phyloP scores from a whole-genome alignment of 2,113 vertebrate genomes.

The Sminthopsis crassicaudata region DNA sequence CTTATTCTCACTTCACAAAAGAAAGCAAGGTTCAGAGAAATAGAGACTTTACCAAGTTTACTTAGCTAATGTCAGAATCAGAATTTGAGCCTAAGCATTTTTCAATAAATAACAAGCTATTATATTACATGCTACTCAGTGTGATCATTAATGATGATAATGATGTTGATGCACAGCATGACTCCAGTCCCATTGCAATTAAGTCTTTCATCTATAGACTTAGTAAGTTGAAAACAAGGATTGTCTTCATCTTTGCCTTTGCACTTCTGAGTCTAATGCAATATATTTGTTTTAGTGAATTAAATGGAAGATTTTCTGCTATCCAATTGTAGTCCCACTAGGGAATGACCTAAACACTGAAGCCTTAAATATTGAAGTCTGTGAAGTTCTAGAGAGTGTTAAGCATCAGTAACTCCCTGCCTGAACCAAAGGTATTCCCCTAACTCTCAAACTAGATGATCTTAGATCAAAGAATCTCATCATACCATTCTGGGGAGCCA shows the following conservation, averaged over 20 bases:
- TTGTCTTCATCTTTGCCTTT: neutral
- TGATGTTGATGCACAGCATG: neutral
- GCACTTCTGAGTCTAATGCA: neutral
- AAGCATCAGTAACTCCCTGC: neutral
- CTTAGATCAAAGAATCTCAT: neutral
- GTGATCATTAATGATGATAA: neutral
- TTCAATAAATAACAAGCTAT: neutral
- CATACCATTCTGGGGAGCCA: neutral
- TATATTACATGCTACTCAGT: neutral
- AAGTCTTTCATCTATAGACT: neutral
- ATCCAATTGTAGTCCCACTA: neutral
- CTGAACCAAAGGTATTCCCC: neutral
- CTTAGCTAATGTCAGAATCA: conserved; percentile 4
- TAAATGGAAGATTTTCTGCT: neutral
- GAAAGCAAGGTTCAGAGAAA: conserved; percentile 9
- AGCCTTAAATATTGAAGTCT: neutral
- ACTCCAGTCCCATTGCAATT: neutral
- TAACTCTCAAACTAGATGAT: neutral
- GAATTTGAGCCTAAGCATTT: conserved; percentile 1
- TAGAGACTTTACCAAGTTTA: conserved; percentile 24
- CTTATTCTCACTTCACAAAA: conserved; percentile 3
- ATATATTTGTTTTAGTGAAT: neutral
- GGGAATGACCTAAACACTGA: neutral
- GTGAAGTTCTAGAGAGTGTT: neutral
- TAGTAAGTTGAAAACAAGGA: neutral